Conservation (phyloP, 2,113 vertebrate genomes). For the Psilopsiagon aurifrons region DNA sequence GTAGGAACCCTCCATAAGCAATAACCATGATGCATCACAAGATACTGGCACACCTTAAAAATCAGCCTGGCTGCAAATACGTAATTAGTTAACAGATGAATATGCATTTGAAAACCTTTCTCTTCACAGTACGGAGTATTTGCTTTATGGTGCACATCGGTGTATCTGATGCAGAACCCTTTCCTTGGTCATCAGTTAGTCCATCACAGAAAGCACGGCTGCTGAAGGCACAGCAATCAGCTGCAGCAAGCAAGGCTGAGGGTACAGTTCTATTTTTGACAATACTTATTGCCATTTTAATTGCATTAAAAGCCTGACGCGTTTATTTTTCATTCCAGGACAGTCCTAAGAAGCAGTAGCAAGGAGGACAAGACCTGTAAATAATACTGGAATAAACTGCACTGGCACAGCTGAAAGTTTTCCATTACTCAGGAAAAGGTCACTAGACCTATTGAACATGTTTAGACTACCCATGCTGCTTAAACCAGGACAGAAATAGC, state of each 20-base stretch:
- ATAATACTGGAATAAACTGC: slow-evolving; percentile 71
- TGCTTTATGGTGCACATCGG: not conserved
- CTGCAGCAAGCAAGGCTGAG: not conserved
- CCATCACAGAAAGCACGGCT: not conserved
- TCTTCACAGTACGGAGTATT: not conserved
- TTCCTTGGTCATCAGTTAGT: not conserved
- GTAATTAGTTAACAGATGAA: not conserved
- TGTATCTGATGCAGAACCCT: not conserved
- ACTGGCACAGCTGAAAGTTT: slow-evolving; percentile 58
- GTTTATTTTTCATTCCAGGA: slow-evolving; percentile 53
- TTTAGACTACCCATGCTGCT: slow-evolving; percentile 67
- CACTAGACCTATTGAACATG: slow-evolving; percentile 63
- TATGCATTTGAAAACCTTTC: not conserved
- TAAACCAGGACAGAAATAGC: slow-evolving; percentile 62
- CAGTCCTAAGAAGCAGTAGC: slow-evolving; percentile 42
- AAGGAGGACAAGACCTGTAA: slow-evolving; percentile 57
- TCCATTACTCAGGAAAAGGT: slow-evolving; percentile 71
- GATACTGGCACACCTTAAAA: not conserved
- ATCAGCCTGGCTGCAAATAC: not conserved
- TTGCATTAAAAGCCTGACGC: slow-evolving; percentile 11
- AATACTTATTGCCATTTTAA: slow-evolving; percentile 8
- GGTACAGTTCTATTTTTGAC: not conserved
- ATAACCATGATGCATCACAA: not conserved
- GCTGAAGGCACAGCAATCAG: not conserved
- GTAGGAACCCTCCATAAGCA: not conserved